phyloP scores from a whole-genome alignment of 2,888 invertebrate genomes.

The Caradrina kadenii region DNA sequence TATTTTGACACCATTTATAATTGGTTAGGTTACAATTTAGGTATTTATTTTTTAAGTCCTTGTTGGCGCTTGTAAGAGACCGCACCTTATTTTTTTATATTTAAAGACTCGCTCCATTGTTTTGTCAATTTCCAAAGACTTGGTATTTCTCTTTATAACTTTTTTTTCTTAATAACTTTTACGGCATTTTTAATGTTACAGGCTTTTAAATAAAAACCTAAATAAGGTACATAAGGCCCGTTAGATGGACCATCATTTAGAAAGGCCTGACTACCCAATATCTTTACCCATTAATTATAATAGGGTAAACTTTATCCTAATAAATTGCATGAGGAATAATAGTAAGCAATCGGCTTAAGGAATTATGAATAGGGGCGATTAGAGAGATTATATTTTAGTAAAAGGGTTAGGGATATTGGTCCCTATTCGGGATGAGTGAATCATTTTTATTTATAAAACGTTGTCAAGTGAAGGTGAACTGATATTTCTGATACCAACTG shows the following conservation, averaged over 20 bases:
- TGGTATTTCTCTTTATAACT: too few relatives aligned
- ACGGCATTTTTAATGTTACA: neutral
- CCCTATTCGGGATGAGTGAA: neutral
- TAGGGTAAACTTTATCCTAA: conserved; percentile 34
- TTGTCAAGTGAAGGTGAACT: neutral
- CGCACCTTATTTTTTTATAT: neutral
- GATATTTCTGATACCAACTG: too few relatives aligned
- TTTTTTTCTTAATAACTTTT: neutral
- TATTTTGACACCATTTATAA: too few relatives aligned
- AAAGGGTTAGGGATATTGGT: conserved; percentile 15
- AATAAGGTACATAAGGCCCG: conserved; percentile 14
- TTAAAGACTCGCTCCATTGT: conserved; percentile 1
- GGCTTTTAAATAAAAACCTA: too few relatives aligned
- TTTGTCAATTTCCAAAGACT: neutral
- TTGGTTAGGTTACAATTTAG: too few relatives aligned
- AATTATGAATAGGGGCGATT: conserved; percentile 41
- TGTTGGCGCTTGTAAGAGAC: neutral
- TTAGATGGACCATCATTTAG: conserved; percentile 1
- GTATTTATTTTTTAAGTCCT: neutral
- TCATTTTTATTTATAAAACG: neutral
- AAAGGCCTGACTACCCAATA: conserved; percentile 17
- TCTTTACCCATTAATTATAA: conserved; percentile 35
- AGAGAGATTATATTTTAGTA: conserved; percentile 27
- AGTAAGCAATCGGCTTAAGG: conserved; percentile 31
- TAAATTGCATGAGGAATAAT: conserved; percentile 33